A percentile compares a stretch with the other conserved stretches of the same genome.
phyloP scores from a whole-genome alignment of 2,113 vertebrate species.

The Amazona vittata region DNA sequence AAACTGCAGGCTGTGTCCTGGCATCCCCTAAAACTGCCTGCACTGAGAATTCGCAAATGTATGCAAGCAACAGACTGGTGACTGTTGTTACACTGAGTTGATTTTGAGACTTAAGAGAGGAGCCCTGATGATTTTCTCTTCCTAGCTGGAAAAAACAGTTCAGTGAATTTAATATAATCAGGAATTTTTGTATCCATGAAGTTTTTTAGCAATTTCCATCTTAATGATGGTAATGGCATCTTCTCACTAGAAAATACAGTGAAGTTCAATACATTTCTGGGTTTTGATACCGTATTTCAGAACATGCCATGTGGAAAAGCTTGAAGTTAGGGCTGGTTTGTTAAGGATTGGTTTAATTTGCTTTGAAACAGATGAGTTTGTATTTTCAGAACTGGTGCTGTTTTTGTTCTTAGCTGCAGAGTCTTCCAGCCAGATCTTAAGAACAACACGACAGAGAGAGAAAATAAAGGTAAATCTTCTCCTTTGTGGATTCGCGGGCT shows the following conservation, averaged over 20 bases:
- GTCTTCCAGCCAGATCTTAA: constrained; percentile 72
- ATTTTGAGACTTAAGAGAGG: background rate
- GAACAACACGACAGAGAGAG: constrained; percentile 24
- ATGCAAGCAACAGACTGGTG: background rate
- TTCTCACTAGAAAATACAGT: background rate
- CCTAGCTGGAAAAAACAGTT: background rate
- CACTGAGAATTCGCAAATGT: background rate
- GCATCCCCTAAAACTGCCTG: background rate
- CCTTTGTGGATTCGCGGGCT: background rate
- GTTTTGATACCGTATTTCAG: background rate
- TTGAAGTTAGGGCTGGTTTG: background rate
- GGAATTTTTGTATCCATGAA: background rate
- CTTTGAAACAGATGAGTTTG: background rate
- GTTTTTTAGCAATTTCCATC: background rate
- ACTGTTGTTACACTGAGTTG: rapidly evolving
- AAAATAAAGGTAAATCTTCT: constrained; percentile 64
- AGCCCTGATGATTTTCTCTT: background rate
- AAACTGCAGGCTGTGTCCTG: background rate
- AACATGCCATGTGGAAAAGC: background rate
- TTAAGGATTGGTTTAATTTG: background rate
- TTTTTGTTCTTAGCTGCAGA: constrained; percentile 56
- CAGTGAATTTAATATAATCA: background rate
- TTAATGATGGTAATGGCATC: background rate
- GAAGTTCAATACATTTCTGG: background rate
- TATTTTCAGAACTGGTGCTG: background rate